Conservation (phyloP, 2,888 invertebrate genomes). For the Erebia ligea region DNA sequence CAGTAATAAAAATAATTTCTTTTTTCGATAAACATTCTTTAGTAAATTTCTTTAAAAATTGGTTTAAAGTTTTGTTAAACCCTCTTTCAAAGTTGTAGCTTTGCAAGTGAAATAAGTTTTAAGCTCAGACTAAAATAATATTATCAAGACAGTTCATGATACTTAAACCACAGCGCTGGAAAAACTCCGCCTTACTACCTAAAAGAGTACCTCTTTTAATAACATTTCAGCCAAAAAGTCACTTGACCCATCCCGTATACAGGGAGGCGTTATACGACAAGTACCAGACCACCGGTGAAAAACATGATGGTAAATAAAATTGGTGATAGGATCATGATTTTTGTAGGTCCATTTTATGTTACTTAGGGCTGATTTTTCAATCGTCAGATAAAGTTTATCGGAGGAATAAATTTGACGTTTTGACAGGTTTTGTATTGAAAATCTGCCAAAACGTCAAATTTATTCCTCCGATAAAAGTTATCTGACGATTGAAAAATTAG, state of each 20-base stretch:
- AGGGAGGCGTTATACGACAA: neutral
- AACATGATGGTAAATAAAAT: neutral
- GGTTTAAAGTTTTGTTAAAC: neutral
- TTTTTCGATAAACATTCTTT: neutral
- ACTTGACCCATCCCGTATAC: neutral
- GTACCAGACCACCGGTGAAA: neutral
- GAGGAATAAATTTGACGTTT: too few relatives aligned
- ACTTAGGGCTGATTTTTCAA: too few relatives aligned
- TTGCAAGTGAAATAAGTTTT: neutral
- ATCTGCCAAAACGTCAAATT: too few relatives aligned
- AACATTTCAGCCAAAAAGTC: conserved; percentile 27
- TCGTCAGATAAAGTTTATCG: too few relatives aligned
- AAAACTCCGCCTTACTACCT: conserved; percentile 18
- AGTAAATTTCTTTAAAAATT: neutral
- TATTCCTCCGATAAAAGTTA: too few relatives aligned
- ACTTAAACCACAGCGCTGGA: neutral
- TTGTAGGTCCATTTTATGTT: too few relatives aligned
- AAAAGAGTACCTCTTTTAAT: conserved; percentile 39
- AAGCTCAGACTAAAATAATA: conserved; percentile 10
- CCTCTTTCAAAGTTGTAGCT: neutral
- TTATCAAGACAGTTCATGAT: conserved; percentile 23
- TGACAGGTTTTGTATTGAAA: too few relatives aligned
- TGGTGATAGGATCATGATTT: too few relatives aligned
- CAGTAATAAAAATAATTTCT: neutral
- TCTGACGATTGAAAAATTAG: too few relatives aligned